Percentiles rank a stretch among this genome's conserved stretches.
phyloP scores from a whole-genome alignment of 2,888 invertebrate species.

The Melolontha melolontha region DNA sequence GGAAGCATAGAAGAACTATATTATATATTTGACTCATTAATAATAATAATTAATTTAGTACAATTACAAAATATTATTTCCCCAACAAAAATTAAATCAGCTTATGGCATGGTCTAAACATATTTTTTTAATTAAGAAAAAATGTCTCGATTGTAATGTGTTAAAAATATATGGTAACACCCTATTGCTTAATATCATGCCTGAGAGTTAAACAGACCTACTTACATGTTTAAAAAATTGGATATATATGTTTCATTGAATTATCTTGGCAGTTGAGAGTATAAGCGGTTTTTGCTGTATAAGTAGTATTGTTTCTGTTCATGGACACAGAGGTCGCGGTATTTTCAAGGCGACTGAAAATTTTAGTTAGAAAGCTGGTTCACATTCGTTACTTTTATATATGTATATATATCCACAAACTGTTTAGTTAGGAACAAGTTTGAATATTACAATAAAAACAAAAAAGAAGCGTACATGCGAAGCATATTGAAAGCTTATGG shows the following conservation, averaged over 20 bases:
- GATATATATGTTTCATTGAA: slow-evolving; percentile 34
- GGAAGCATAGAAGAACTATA: no score
- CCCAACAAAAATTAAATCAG: no score
- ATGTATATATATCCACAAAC: slow-evolving; percentile 27
- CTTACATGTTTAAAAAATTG: slow-evolving; percentile 30
- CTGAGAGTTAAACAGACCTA: slow-evolving; percentile 31
- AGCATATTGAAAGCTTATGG: slow-evolving; percentile 14
- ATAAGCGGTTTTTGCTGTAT: slow-evolving; percentile 30
- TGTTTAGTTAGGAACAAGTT: slow-evolving; percentile 33
- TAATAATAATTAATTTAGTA: no score
- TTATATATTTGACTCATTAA: no score
- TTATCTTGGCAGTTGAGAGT: slow-evolving; percentile 34
- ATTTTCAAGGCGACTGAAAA: slow-evolving; percentile 38
- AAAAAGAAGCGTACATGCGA: slow-evolving; percentile 17
- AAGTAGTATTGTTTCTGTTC: slow-evolving; percentile 30
- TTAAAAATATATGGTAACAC: not conserved
- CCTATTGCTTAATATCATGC: slow-evolving; percentile 21
- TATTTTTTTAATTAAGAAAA: slow-evolving; percentile 16
- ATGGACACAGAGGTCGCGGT: slow-evolving; percentile 28
- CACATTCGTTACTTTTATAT: slow-evolving; percentile 21
- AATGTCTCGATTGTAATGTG: slow-evolving; percentile 3
- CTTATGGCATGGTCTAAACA: no score
- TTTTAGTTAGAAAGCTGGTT: slow-evolving; percentile 32
- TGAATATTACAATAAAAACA: slow-evolving; percentile 34
- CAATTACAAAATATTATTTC: no score